Evolutionary conservation across 2,113 vertebrate genomes (phyloP).

Genomic region (Ahaetulla prasina): DNA sequence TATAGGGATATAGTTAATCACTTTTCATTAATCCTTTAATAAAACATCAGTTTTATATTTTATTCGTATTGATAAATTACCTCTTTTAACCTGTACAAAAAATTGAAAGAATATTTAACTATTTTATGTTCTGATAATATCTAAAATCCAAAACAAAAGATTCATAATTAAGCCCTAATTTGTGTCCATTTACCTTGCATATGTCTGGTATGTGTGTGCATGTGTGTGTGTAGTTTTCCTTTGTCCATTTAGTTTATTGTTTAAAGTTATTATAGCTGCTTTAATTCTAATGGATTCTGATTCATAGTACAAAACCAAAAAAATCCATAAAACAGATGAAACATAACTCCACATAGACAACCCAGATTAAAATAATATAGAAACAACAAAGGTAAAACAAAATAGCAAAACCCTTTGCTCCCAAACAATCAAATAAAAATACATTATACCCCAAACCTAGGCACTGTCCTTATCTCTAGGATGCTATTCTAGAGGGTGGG

Average conservation of each 20-base stretch:
- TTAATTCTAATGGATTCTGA: neutral
- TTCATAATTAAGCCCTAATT: neutral
- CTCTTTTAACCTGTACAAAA: neutral
- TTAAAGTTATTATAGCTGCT: neutral
- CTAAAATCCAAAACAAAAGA: neutral
- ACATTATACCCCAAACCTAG: neutral
- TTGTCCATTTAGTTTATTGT: neutral
- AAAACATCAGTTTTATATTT: slow-evolving; percentile 10
- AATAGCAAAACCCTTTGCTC: neutral
- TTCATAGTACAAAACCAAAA: neutral
- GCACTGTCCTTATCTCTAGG: neutral
- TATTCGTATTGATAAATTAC: neutral
- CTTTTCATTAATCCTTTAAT: neutral
- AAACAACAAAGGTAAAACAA: neutral
- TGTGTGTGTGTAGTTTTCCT: neutral
- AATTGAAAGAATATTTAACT: accelerated
- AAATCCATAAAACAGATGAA: neutral
- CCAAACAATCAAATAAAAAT: neutral
- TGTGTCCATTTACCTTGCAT: neutral
- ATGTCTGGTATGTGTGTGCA: neutral
- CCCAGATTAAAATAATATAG: neutral
- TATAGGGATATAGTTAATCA: neutral
- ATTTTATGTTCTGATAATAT: neutral
- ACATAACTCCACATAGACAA: neutral
- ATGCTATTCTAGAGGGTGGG: neutral